Evolutionary conservation across 37 sponge, comb jelly and placozoan genomes (phyloP).

Genomic region (Halichondria panicea): DNA sequence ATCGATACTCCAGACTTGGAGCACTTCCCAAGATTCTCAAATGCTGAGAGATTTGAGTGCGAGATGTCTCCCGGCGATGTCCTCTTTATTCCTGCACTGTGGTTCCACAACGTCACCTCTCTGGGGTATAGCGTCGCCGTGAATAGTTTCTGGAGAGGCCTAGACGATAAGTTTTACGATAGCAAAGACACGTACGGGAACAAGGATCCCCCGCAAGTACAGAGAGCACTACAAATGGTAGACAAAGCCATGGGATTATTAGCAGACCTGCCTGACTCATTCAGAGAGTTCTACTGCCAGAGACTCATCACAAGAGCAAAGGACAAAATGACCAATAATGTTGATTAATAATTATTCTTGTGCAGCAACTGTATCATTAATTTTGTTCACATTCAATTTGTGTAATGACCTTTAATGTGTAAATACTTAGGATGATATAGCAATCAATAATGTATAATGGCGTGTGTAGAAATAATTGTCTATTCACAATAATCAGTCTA

Average conservation of each 20-base stretch:
- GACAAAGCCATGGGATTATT: slow-evolving; percentile 71
- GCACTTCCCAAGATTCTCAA: slow-evolving; percentile 66
- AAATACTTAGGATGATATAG: neutral
- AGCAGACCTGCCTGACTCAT: slow-evolving; percentile 78
- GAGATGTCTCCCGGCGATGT: slow-evolving; percentile 81
- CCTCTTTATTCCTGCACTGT: slow-evolving; percentile 92
- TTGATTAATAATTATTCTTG: neutral
- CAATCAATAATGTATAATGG: neutral
- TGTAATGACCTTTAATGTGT: no score
- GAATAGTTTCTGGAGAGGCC: slow-evolving; percentile 88
- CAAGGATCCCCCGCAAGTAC: slow-evolving; percentile 79
- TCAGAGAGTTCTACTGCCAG: slow-evolving; percentile 78
- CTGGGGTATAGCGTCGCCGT: slow-evolving; percentile 88
- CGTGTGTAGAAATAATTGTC: neutral
- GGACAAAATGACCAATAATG: neutral
- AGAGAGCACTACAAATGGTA: slow-evolving; percentile 71
- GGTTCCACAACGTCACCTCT: slow-evolving; percentile 89
- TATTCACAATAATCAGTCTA: neutral
- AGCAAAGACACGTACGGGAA: slow-evolving; percentile 86
- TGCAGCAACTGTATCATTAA: neutral
- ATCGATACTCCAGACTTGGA: slow-evolving; percentile 78
- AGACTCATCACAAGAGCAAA: slow-evolving; percentile 21
- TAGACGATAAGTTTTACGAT: slow-evolving; percentile 72
- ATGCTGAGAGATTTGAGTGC: slow-evolving; percentile 51
- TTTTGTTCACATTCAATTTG: no score